Percentiles rank a stretch among this genome's conserved stretches.
Evolutionary conservation across 2,888 invertebrate genomes (phyloP).

Genomic region (Euzetes globulus): DNA sequence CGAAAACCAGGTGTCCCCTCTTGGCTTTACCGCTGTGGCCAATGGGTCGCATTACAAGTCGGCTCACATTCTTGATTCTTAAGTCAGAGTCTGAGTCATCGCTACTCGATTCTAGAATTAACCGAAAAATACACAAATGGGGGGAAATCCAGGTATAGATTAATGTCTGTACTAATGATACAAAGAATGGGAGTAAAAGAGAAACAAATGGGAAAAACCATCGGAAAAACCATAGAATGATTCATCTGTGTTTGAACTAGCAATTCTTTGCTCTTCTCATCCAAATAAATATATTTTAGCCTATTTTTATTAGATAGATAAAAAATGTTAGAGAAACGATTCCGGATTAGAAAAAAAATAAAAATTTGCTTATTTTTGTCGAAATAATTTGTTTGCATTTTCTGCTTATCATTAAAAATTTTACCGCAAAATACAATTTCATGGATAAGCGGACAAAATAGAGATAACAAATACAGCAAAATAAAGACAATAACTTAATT

Average conservation of each 20-base stretch:
- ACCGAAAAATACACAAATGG: too few relatives aligned
- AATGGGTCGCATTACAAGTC: conserved; percentile 75
- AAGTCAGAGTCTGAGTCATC: conserved; percentile 81
- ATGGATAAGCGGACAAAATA: background rate
- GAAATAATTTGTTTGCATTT: background rate
- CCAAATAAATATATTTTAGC: background rate
- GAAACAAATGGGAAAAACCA: background rate
- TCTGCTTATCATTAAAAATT: background rate
- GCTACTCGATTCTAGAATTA: conserved; percentile 50
- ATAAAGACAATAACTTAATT: background rate
- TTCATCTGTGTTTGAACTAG: background rate
- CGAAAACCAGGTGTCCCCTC: conserved; percentile 90
- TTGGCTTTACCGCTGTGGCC: conserved; percentile 92
- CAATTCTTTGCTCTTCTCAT: background rate
- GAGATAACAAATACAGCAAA: background rate
- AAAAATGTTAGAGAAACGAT: too few relatives aligned
- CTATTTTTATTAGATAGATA: background rate
- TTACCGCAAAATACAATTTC: background rate
- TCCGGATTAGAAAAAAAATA: too few relatives aligned
- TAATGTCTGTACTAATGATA: conserved; percentile 6
- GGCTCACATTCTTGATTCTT: conserved; percentile 83
- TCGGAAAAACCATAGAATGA: conserved; percentile 11
- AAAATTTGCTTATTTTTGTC: background rate
- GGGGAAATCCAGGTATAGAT: conserved; percentile 18
- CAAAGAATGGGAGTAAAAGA: conserved; percentile 8